These are phyloP conservation scores for Trichomycterus rosablanca DNA, from an alignment of 2,113 vertebrate species.

Conservation along the genomic window DNA sequence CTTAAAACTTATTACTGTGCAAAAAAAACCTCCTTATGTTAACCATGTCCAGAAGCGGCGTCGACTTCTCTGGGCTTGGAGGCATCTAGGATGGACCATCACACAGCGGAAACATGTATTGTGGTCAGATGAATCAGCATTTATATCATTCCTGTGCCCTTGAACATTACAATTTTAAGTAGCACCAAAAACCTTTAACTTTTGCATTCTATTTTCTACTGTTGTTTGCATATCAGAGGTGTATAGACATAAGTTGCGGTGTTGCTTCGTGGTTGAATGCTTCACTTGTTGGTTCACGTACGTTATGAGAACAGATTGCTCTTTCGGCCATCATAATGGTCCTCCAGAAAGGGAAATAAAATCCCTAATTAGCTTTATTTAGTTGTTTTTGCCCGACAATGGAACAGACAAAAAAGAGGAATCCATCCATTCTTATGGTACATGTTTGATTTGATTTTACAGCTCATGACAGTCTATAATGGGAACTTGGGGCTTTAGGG, in stretches of 20 bases:
- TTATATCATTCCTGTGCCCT: no score
- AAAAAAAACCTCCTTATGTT: no score
- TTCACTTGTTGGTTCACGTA: neutral
- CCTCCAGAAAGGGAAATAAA: neutral
- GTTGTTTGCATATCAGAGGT: neutral
- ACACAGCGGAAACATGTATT: no score
- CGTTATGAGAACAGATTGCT: neutral
- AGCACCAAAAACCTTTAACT: no score
- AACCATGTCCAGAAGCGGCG: no score
- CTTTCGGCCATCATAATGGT: neutral
- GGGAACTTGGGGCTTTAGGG: neutral
- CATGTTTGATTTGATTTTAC: neutral
- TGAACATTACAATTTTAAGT: no score
- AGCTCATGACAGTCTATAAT: neutral
- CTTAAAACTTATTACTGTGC: no score
- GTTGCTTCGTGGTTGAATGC: neutral
- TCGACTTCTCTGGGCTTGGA: no score
- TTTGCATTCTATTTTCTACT: no score
- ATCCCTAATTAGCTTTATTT: neutral
- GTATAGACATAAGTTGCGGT: neutral
- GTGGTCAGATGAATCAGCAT: no score
- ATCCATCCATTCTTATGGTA: neutral
- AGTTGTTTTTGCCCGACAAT: neutral
- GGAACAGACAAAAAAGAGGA: neutral
- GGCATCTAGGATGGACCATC: no score